Conservation (phyloP, 2,113 vertebrate species). For the Baryphthengus martii region DNA sequence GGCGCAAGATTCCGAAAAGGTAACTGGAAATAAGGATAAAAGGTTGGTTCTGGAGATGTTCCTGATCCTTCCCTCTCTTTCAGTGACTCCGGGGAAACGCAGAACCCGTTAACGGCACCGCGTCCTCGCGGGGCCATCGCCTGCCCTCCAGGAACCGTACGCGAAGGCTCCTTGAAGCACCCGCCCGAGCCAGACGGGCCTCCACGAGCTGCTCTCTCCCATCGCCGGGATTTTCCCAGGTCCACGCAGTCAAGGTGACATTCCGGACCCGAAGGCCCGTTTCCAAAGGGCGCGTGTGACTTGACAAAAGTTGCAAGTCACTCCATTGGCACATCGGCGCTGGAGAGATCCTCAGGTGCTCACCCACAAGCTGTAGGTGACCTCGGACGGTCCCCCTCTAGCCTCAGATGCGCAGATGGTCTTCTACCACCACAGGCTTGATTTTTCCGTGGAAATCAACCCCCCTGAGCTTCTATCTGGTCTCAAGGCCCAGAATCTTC, state of each 20-base stretch:
- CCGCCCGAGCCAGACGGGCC: neutral
- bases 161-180: neutral
- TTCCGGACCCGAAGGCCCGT: neutral
- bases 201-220: neutral
- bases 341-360: neutral
- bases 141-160: neutral
- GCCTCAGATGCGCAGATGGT: fast-evolving
- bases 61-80: fast-evolving
- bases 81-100: neutral
- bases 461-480: fast-evolving
- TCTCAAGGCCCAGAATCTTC: neutral
- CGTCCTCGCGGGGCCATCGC: neutral
- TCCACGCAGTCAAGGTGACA: neutral
- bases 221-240: neutral
- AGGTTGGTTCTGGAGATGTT: neutral
- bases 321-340: neutral
- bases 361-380: neutral
- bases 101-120: fast-evolving
- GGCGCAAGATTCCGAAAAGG: neutral
- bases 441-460: neutral
- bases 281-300: neutral
- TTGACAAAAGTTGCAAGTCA: conserved; percentile 11
- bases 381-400: neutral
- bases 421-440: neutral
- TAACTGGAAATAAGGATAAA: neutral